Evolutionary conservation across 1,140 invertebrate species (phyloP).

Genomic region (Campoletis sonorensis): DNA sequence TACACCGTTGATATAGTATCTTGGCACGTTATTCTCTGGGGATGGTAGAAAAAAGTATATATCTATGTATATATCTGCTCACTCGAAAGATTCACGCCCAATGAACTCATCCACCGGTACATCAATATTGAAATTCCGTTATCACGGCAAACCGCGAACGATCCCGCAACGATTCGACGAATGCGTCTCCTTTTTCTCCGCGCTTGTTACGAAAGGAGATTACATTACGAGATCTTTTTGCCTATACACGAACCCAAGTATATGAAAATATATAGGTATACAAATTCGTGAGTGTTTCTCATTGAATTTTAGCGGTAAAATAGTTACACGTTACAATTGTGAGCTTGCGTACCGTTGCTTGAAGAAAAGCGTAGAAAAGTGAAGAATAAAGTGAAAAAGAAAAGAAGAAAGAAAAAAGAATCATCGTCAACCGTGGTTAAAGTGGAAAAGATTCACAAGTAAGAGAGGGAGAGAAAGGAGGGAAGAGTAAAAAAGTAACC

Average conservation of each 20-base stretch:
- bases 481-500: neutral
- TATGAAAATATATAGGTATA: neutral
- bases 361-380: neutral
- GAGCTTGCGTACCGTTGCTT: neutral
- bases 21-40: conserved; percentile 10
- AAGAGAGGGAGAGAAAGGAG: neutral
- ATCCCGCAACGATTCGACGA: conserved; percentile 33
- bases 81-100: conserved; percentile 26
- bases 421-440: conserved; percentile 38
- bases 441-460: conserved; percentile 22
- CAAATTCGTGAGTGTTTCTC: neutral
- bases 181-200: conserved; percentile 20
- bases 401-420: neutral
- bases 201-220: conserved; percentile 20
- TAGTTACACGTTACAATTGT: neutral
- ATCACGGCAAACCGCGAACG: conserved; percentile 40
- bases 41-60: conserved; percentile 23
- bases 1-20: conserved; percentile 32
- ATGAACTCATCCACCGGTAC: conserved; percentile 43
- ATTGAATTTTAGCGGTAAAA: conserved; percentile 24
- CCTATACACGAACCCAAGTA: neutral
- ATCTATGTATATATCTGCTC: neutral
- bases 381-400: conserved; percentile 5
- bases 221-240: conserved; percentile 24
- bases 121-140: conserved; percentile 47